Conservation (phyloP, 1,140 invertebrate species). For the Conopomorpha cramerella region DNA sequence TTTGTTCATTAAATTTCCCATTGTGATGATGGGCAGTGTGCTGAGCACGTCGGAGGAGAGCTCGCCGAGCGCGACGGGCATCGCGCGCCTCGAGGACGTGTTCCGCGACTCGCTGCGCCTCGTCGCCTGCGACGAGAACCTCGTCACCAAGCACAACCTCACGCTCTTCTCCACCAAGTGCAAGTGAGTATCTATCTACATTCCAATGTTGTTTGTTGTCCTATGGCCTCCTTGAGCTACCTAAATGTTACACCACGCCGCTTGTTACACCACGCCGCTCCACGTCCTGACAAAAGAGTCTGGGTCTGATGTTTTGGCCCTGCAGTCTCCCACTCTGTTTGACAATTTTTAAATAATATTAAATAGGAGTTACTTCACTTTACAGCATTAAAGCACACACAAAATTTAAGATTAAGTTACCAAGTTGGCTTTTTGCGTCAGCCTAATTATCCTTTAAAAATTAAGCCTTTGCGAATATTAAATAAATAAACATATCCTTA, state of each 20-base stretch:
- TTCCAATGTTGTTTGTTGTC: background rate
- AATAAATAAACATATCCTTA: background rate
- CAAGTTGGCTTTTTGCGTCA: background rate
- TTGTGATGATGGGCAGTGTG: too few species aligned
- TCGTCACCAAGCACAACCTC: constrained; percentile 11
- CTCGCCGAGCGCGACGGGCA: constrained; percentile 7
- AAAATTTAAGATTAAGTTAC: background rate
- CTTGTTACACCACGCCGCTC: too few species aligned
- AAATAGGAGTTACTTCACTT: background rate
- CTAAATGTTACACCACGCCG: too few species aligned
- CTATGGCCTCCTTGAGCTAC: too few species aligned
- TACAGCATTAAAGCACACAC: background rate
- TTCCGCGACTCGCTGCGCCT: constrained; percentile 13
- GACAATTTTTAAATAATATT: background rate
- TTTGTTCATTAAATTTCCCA: too few species aligned
- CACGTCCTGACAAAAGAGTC: too few species aligned
- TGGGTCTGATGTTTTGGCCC: background rate
- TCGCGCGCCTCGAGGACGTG: constrained; percentile 10
- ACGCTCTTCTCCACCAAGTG: constrained; percentile 18
- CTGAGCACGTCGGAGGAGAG: constrained; percentile 7
- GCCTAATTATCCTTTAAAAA: background rate
- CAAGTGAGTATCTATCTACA: constrained; percentile 11
- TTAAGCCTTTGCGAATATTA: background rate
- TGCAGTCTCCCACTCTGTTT: background rate
- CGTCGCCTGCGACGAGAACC: constrained; percentile 6